Base-by-base conservation (phyloP, 2,113 vertebrate species). In the Scortum barcoo region DNA sequence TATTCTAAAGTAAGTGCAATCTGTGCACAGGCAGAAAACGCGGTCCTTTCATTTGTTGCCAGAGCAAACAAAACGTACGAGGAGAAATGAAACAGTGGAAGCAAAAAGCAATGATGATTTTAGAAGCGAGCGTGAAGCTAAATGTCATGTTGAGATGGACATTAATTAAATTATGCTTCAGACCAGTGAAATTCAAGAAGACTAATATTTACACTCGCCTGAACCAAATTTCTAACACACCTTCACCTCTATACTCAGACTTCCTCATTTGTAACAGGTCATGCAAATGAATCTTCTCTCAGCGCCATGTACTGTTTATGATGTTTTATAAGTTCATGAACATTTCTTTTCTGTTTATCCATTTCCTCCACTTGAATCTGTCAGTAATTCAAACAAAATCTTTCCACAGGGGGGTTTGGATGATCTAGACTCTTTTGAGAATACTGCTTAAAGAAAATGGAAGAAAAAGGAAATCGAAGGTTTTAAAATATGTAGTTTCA, bases 401-500 rank as follows among this genome's bases (percentile, higher is more conserved):
- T 10, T 36, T 42, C 19, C 17, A 24, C n/a, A 44, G 44, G n/a
- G 44, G n/a, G 2, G 17, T 62, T 33, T 46, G 51, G 67, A 71
- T 44, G 36, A 62, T 62, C 14, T n/a, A n/a, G 12, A 63, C 65
- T 48, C 11, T 40, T 50, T 33, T 26, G 17, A 22, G 16, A 56
- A 33, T n/a, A 36, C 19, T 7, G 40, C 44, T 28, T 36, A 36
- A 36, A 36, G 6, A n/a, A 46, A 33, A n/a, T n/a, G n/a, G n/a
- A 16, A 46, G 17, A 46, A 19, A 60, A 46, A 76, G 2, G 11
- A 56, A 44, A 76, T 26, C 30, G 20, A 22, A 7, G 12, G n/a
- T 33, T 82, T 56, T 53, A 22, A 65, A 71, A 40, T 50, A 44
- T 66, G 51, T 22, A 67, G 30, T 22, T 12, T 48, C 13, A 58